These are phyloP conservation scores for Pipistrellus kuhlii DNA, from an alignment of 2,797 vertebrate genomes.

Conservation along the genomic window DNA sequence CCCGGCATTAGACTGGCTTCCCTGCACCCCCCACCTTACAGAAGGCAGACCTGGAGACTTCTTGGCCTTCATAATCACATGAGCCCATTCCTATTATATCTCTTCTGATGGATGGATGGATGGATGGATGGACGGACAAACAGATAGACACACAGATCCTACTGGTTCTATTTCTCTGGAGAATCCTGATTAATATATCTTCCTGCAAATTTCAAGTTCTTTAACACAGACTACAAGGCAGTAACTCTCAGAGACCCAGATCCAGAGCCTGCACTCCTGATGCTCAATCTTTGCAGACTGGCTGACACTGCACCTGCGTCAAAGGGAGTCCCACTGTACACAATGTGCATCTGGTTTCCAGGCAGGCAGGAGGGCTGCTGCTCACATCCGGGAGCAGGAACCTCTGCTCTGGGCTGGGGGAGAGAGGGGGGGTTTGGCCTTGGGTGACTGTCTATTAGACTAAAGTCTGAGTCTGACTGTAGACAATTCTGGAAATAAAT, in stretches of 20 bases:
- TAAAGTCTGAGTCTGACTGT: background rate
- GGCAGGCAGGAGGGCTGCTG: background rate
- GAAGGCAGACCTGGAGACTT: background rate
- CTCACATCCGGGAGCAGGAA: background rate
- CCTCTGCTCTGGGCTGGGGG: background rate
- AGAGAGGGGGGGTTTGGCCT: background rate
- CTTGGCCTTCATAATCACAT: background rate
- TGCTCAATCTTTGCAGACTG: background rate
- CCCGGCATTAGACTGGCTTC: background rate
- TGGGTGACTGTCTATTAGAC: background rate
- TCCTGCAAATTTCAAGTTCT: background rate
- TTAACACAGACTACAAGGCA: background rate
- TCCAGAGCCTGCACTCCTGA: background rate
- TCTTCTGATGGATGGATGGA: background rate
- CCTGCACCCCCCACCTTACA: background rate
- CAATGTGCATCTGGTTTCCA: background rate
- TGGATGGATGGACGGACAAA: background rate
- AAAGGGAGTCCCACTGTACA: background rate
- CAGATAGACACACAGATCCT: background rate
- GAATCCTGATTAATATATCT: background rate
- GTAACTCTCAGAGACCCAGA: background rate
- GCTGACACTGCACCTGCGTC: background rate
- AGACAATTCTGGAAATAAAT: background rate
- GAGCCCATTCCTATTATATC: background rate
- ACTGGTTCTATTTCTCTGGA: background rate